Base-by-base conservation (phyloP, 1,140 invertebrate species). In the Drusus annulatus region DNA sequence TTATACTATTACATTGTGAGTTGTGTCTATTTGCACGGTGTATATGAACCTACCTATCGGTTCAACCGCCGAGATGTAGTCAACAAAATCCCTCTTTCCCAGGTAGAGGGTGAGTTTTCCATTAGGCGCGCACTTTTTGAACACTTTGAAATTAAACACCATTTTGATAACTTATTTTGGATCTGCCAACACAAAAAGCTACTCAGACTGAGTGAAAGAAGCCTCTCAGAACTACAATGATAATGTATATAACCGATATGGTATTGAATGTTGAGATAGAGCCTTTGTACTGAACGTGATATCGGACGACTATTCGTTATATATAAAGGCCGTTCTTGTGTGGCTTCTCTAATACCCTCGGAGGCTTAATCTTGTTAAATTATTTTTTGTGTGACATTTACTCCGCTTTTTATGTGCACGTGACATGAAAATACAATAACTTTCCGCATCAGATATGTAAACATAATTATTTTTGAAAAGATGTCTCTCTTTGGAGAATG, bases 71-170 rank as follows among this genome's bases (percentile, higher is more conserved):
- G 95, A 94, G 23, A 98, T 92, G 85, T 98, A 96, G 88, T 99
- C 98, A 74, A 99, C 95, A 89, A 98, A 99, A 86, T 99, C 98
- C 84, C 98, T 91, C 88, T 98, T 98, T 4, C 97, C 97, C 84
- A 99, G 91, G 87, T 99, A 99, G 76, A 99, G 90, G 16, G 97
- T 97, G 69, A 99, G 92, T 92, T 98, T 98, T 75, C 95, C 96
- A 91, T 98, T 98, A 7, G 97, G 96, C 4, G 97, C 96, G 84
- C 93, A 94, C 90, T 99, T 99, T 89, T 98, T 99, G 89, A 95
- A 98, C 84, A 98, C 97, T 90, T 97, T 97, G 88, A 96, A 96
- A 86, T 96, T 96, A 81, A 93, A 93, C 85, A 96, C 95, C 96
- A 97, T 97, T 84, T 87, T 93, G 60, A 52, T 62, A 75, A 56